phyloP scores from a whole-genome alignment of 2,113 vertebrate species.

The Cheirogaleus medius region DNA sequence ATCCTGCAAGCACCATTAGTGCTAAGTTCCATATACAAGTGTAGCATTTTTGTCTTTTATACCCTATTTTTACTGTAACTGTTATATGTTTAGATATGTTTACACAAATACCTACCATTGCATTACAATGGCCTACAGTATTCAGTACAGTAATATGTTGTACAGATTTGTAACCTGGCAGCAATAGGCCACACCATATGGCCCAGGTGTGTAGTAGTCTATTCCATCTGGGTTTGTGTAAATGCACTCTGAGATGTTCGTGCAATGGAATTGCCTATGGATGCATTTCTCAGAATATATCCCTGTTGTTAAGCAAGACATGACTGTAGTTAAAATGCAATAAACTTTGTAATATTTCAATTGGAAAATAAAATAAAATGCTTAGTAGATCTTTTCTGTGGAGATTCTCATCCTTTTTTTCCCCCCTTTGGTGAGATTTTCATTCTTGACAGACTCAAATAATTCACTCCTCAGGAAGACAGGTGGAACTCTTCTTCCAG shows the following conservation, averaged over 20 bases:
- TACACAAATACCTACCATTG: background rate
- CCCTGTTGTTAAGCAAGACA: background rate
- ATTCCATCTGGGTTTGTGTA: no score
- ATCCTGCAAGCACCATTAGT: background rate
- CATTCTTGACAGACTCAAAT: background rate
- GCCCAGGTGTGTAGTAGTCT: background rate
- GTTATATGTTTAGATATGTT: background rate
- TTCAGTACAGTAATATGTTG: background rate
- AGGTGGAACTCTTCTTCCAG: background rate
- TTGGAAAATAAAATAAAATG: no score
- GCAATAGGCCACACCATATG: no score
- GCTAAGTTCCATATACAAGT: background rate
- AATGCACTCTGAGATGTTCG: background rate
- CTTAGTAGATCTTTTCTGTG: background rate
- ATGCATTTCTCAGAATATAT: background rate
- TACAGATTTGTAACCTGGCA: background rate
- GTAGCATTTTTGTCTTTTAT: background rate
- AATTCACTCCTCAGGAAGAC: background rate
- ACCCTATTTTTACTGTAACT: fast-evolving
- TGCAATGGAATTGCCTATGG: background rate
- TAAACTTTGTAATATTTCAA: no score
- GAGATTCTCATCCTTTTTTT: background rate
- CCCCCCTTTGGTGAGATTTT: background rate
- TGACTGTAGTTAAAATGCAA: no score
- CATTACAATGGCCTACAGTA: background rate